phyloP scores from a whole-genome alignment of 2,113 vertebrate genomes.

The Cyphomyrus plagiostoma region DNA sequence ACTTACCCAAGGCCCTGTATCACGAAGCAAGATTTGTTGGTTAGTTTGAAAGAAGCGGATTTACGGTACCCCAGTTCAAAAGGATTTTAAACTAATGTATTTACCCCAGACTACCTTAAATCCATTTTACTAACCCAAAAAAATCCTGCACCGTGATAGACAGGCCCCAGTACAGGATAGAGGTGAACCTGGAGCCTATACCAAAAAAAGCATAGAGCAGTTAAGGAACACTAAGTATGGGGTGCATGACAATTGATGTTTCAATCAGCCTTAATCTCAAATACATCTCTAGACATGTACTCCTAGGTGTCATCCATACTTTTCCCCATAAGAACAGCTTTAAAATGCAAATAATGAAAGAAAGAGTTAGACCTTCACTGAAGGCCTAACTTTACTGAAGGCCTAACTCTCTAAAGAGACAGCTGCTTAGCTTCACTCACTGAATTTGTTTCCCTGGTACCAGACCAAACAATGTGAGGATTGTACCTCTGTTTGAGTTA shows the following conservation, averaged over 20 bases:
- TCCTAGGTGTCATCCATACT: neutral
- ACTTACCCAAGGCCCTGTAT: neutral
- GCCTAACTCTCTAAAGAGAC: neutral
- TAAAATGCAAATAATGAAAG: neutral
- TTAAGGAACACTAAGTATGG: neutral
- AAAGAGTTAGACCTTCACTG: neutral
- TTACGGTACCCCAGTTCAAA: neutral
- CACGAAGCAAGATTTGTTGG: neutral
- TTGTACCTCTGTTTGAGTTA: neutral
- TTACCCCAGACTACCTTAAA: neutral
- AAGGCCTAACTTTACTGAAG: neutral
- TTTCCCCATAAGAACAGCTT: neutral
- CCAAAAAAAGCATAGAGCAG: neutral
- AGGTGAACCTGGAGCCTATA: neutral
- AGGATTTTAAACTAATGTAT: neutral
- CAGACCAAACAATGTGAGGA: neutral
- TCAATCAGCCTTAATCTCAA: neutral
- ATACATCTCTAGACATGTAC: neutral
- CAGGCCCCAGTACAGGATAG: neutral
- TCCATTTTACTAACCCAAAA: neutral
- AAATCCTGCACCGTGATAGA: neutral
- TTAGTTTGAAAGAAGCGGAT: neutral
- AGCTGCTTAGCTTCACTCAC: neutral
- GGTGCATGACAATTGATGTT: neutral
- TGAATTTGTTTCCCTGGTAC: neutral